Percentiles rank a stretch among this genome's conserved stretches.
phyloP scores from a whole-genome alignment of 2,797 vertebrate species.

The Spondyliosoma cantharus region DNA sequence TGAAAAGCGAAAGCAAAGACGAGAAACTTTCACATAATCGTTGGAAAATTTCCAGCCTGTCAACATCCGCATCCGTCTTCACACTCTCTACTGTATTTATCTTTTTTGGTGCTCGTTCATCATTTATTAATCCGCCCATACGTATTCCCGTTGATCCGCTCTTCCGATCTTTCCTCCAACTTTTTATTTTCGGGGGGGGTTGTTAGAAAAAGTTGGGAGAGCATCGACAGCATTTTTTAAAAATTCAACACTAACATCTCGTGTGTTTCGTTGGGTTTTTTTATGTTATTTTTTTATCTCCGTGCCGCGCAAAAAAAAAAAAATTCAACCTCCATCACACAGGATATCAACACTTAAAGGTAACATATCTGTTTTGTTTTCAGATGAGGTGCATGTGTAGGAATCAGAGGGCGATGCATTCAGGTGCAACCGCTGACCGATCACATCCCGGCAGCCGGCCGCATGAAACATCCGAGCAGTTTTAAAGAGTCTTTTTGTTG shows the following conservation, averaged over 20 bases:
- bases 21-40: neutral
- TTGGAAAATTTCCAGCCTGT: neutral
- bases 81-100: neutral
- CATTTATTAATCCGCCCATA: neutral
- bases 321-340: neutral
- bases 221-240: neutral
- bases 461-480: conserved; percentile 4
- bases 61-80: neutral
- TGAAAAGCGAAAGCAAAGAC: too few species aligned
- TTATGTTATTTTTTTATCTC: neutral
- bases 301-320: neutral
- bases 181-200: too few species aligned
- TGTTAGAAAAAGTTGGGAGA: conserved; percentile 8
- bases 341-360: neutral
- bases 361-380: neutral
- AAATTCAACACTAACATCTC: conserved; percentile 7
- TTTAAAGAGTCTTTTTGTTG: conserved; percentile 16
- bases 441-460: conserved; percentile 16
- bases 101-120: neutral
- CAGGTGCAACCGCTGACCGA: conserved; percentile 53
- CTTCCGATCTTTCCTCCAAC: neutral
- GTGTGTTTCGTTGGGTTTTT: neutral
- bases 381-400: conserved; percentile 8
- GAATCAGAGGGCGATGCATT: conserved; percentile 63
- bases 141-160: neutral